Evolutionary conservation across 2,113 vertebrate genomes (phyloP), one percentile per base, ranked within the genome.

Genomic region (Anolis sagrei): DNA sequence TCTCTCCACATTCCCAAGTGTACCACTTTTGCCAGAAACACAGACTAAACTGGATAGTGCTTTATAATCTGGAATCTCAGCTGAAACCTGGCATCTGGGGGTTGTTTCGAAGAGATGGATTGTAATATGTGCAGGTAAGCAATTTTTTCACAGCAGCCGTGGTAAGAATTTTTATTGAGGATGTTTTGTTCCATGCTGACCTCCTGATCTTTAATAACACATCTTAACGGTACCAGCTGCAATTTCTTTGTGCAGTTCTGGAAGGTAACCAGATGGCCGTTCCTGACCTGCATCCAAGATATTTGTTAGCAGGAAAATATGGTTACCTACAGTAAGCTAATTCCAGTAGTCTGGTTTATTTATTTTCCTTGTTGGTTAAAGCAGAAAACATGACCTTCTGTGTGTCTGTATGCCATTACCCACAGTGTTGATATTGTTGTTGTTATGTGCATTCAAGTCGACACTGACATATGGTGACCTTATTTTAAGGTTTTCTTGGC

Each of bases 171-270:
- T 62, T 74, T 34, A 73, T 66, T 36, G 61, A 75, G 69, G 58
- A 74, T 18, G 25, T 74, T 64, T 80, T 80, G 21, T n/a, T 80
- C 23, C 29, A 19, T 44, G 58, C 54, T 49, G n/a, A 48, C 5
- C 29, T 80, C 58, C 66, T 86, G 84, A 80, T 79, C 69, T 61
- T 86, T 61, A 39, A 48, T 72, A 73, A 79, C 54, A 64, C 19
- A 36, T 49, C n/a, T 39, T 86, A 51, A 75, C 29, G 66, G 19
- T 23, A 5, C 14, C 32, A 51, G 29, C 44, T 34, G 73, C 69
- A 64, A 18, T 66, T 66, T 64, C 16, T 86, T 64, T 64, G 39
- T 44, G 39, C 39, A 44, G 39, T 44, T 44, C 39, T 44, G 39
- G 39, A 44, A 44, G 39, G 39, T 44, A 44, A 44, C 49, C 44